These are phyloP conservation scores for Ridgeia piscesae DNA, from an alignment of 1,140 invertebrate genomes.

Conservation along the genomic window DNA sequence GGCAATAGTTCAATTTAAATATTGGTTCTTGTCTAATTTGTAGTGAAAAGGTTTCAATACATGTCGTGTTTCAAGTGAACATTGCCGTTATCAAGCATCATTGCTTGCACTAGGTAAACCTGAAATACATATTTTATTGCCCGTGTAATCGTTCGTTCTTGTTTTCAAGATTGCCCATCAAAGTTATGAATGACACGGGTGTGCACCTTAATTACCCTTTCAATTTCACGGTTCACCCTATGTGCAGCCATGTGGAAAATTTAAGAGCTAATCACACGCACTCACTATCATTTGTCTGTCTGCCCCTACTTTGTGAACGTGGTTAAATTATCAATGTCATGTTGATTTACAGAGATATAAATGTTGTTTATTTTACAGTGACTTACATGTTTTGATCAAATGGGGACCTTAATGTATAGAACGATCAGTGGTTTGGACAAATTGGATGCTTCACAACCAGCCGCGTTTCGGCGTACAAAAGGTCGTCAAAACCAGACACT, in stretches of 20 bases:
- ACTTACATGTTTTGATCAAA: neutral
- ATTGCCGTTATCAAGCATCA: neutral
- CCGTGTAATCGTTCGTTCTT: neutral
- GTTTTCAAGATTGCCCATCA: conserved; percentile 5
- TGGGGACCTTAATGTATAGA: neutral
- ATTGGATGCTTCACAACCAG: neutral
- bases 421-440: neutral
- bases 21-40: neutral
- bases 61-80: neutral
- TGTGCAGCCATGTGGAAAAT: neutral
- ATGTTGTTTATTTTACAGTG: neutral
- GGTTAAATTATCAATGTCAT: neutral
- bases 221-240: neutral
- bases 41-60: neutral
- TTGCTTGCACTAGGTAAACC: neutral
- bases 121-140: neutral
- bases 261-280: neutral
- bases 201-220: neutral
- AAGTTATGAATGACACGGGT: neutral
- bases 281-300: neutral
- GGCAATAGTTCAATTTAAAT: neutral
- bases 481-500: neutral
- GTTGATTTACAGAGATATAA: neutral
- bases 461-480: neutral
- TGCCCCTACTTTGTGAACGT: neutral